These are phyloP conservation scores for Platycheirus albimanus DNA, from an alignment of 2,888 invertebrate genomes.

Conservation along the genomic window DNA sequence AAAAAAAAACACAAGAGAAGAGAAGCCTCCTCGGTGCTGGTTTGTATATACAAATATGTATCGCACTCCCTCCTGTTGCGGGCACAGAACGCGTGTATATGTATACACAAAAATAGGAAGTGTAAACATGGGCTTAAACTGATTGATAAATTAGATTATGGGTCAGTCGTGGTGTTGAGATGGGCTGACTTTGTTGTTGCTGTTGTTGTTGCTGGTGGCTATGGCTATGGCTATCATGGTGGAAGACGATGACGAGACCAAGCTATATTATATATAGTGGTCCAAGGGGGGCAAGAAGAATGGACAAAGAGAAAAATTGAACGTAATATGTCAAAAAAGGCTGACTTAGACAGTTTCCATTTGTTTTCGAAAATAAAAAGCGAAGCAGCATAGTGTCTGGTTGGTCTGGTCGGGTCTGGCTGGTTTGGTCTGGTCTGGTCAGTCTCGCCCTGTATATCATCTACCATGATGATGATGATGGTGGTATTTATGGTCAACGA, in stretches of 20 bases:
- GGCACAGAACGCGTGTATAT: conserved; percentile 23
- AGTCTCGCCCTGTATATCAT: conserved; percentile 55
- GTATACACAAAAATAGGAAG: conserved; percentile 64
- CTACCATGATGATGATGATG: conserved; percentile 19
- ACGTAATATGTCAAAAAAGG: conserved; percentile 72
- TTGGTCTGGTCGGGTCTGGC: conserved; percentile 66
- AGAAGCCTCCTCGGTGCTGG: conserved; percentile 42
- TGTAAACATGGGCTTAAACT: conserved; percentile 74
- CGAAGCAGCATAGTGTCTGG: conserved; percentile 51
- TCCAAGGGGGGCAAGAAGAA: conserved; percentile 42
- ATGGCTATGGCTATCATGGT: conserved; percentile 54
- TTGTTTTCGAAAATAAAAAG: conserved; percentile 57
- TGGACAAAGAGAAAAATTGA: conserved; percentile 71
- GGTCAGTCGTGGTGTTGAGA: conserved; percentile 60
- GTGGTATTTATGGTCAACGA: conserved; percentile 68
- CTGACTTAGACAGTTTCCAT: conserved; percentile 74
- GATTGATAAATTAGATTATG: conserved; percentile 74
- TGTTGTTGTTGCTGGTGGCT: conserved; percentile 53
- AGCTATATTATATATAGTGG: neutral
- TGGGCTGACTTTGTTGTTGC: conserved; percentile 44
- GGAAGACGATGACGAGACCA: conserved; percentile 46
- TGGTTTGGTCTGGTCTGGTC: conserved; percentile 58
- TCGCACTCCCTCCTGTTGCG: conserved; percentile 38
- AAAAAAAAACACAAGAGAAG: conserved; percentile 8
- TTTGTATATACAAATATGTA: conserved; percentile 4